Conservation (phyloP, 2,888 invertebrate species). For the Amphipoea oculea region DNA sequence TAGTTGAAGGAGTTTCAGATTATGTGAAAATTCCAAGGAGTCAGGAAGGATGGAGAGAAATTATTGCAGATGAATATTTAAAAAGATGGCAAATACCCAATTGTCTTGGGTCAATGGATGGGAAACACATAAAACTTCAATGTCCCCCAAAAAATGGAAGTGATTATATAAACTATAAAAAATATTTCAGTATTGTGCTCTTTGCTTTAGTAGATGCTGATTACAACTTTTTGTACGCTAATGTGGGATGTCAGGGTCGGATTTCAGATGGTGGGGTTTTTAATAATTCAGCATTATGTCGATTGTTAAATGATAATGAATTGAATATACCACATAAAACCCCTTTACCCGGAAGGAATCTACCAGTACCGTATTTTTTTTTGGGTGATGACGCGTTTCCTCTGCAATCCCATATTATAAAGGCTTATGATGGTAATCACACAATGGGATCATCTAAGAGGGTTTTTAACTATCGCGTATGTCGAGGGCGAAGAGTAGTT, state of each 20-base stretch:
- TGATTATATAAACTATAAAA: conserved; percentile 63
- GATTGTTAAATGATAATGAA: too few relatives aligned
- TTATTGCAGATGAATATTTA: conserved; percentile 13
- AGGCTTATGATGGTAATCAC: conserved; percentile 63
- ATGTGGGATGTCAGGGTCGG: conserved; percentile 62
- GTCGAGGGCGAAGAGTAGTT: conserved; percentile 38
- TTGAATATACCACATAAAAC: too few relatives aligned
- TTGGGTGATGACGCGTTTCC: conserved; percentile 54
- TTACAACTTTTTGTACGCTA: conserved; percentile 68
- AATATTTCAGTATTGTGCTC: conserved; percentile 73
- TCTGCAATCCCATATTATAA: conserved; percentile 55
- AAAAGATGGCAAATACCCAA: conserved; percentile 1
- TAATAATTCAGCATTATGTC: conserved; percentile 29
- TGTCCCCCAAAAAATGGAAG: not conserved
- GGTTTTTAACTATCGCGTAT: conserved; percentile 59
- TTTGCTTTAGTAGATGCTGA: conserved; percentile 74
- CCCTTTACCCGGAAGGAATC: too few relatives aligned
- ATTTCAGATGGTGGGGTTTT: conserved; percentile 64
- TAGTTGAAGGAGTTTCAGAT: conserved; percentile 5
- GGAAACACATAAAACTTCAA: too few relatives aligned
- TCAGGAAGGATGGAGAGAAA: not conserved
- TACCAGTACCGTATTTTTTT: too few relatives aligned
- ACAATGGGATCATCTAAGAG: conserved; percentile 54
- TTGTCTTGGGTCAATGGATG: not conserved
- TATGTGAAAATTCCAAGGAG: conserved; percentile 1